Evolutionary conservation across 2,888 invertebrate genomes (phyloP), one percentile per base, ranked within the genome.

Genomic region (Alviniconcha strummeri): DNA sequence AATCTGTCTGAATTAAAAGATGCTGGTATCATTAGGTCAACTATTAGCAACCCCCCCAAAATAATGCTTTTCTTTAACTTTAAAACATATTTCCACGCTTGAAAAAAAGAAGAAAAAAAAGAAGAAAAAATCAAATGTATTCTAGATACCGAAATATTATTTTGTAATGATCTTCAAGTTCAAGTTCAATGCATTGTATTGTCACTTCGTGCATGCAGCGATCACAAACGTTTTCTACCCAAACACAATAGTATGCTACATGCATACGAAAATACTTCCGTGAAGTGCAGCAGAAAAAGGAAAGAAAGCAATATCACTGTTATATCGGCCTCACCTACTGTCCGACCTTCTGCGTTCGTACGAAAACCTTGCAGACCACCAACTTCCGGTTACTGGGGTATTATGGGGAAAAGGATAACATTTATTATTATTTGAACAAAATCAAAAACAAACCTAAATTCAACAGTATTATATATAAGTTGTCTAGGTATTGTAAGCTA

Each of bases 311-410:
- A 36, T 36, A 36, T 36, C 36, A 36, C 36, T 36, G 36, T 36
- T 76, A n/a, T 76, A 57, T 57, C 15, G 7, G 36, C 67, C 79
- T 81, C 74, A 60, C 75, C 74, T 75, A 56, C 36, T 56, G 67
- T 55, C 69, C 82, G 82, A 82, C 82, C 82, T 82, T 82, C 82
- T 74, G 52, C 67, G 56, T 81, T 82, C 36, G 36, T 77, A 75
- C 82, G 82, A 82, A 82, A 81, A 67, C 82, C 82, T 82, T 82
- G 82, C 82, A 82, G 77, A 82, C 77, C 19, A 57, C 75, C 71
- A 77, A 82, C 77, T 77, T 82, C 82, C 82, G 77, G 69, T 82
- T 11, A 5, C 17, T 17, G 7, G 11, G 11, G 80, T 54, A 69
- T 56, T 67, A 17, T 69, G 69, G 80, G 80, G 80, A 55, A 69